Evolutionary conservation across 2,888 invertebrate genomes (phyloP), one percentile per base, ranked within the genome.

Genomic region (Pristionchus arcanus): DNA sequence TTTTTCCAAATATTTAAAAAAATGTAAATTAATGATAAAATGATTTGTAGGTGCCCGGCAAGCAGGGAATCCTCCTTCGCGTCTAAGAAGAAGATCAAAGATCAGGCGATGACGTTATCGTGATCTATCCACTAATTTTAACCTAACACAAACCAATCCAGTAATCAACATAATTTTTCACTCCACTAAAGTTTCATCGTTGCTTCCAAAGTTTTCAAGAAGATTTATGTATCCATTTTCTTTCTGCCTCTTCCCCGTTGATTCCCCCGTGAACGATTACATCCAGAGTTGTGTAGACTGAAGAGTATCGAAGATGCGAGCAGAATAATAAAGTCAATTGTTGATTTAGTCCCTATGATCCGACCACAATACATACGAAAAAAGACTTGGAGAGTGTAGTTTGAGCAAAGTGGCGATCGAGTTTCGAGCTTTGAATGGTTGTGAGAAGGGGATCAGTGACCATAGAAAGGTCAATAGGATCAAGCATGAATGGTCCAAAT

Each of bases 1-100:
- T 34, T 21, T 13, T 16, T 31, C 28, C 0, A 13, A 34, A 71
- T 31, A 16, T 34, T 31, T 34, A 34, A 19, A 2, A 71, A 71
- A 66, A 16, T 21, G 25, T 3, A 42, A 77, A 77, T 34, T 21
- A 21, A 49, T 42, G 0, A 19, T 37, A 11, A 2, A 42, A 42
- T 77, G 21, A 7, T n/a, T 81, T 53, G 42, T 9, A 81, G 81
- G 81, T 81, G 16, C 92, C 92, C 53, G 90, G 91, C 37, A 92
- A 92, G 74, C 92, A 92, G 81, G 93, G 91, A 13, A 83, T 92
- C 83, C 92, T 93, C 55, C 49, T 93, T 71, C 92, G 92, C 63
- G 87, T 93, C 71, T 92, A 90, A 90, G 87, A 53, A 81, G 81
- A 81, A 81, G 81, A 81, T 81, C 81, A 53, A 81, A 81, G 81